Base-by-base conservation (phyloP, 1,140 invertebrate species). In the Planococcus citri region DNA sequence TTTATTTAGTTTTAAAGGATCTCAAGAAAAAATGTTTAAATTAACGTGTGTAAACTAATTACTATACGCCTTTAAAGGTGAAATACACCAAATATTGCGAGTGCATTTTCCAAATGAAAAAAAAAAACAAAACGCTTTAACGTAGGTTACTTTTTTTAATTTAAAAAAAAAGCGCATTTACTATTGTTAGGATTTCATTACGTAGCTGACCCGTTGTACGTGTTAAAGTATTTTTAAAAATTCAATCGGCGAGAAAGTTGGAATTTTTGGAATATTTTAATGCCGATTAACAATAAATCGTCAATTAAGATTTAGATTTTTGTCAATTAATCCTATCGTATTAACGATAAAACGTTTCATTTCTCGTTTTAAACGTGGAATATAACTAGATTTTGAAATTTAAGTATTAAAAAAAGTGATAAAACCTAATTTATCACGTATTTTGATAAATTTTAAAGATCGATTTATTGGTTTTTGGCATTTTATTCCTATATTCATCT, bases 1-100 rank as follows among this genome's bases (percentile, higher is more conserved):
- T n/a, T n/a, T n/a, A n/a, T n/a, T 64, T 51, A 51, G 25, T 27
- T 64, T 64, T 64, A 64, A 64, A 17, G 22, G 60, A 64, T 64
- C 60, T 64, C 60, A 64, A 20, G 3, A 3, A 64, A 22, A n/a
- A n/a, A n/a, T n/a, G 10, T 64, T 64, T 25, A 24, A 64, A 64
- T 25, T 25, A 64, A 22, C 6, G 25, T 22, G 60, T 64, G 10
- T 8, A n/a, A n/a, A n/a, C n/a, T n/a, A n/a, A n/a, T n/a, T n/a
- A 25, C 17, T 25, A 25, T 25, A 64, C 25, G 22, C 25, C 60
- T n/a, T n/a, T 27, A 64, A 27, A 24, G 60, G 60, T 64, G 60
- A 51, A 20, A 51, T 51, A 51, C 41, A n/a, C 41, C 41, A 51
- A 33, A 51, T n/a, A 20, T n/a, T 51, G 41, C 41, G 41, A 51